Conservation (phyloP, 2,888 invertebrate genomes). For the Muschampia plurimacula region DNA sequence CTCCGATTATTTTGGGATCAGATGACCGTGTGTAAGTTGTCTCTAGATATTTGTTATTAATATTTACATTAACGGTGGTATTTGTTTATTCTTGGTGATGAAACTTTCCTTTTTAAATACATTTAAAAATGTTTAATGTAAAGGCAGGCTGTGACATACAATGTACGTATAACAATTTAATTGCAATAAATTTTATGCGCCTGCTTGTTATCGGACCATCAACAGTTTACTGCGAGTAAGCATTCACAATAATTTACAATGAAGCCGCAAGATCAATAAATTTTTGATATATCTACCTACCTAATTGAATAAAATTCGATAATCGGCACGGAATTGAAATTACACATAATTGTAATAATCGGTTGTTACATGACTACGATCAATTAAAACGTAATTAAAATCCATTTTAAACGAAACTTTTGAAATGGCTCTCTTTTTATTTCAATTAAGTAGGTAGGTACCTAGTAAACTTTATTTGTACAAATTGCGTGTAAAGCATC, state of each 20-base stretch:
- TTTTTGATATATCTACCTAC: not conserved
- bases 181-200: not conserved
- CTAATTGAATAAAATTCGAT: slow-evolving; percentile 13
- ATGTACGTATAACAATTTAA: not conserved
- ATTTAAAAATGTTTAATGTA: too few relatives aligned
- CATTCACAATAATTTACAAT: not conserved
- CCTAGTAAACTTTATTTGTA: slow-evolving; percentile 6
- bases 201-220: not conserved
- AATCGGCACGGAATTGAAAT: slow-evolving; percentile 13
- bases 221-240: not conserved
- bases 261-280: slow-evolving; percentile 2
- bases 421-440: slow-evolving; percentile 18
- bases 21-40: too few relatives aligned
- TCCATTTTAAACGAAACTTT: slow-evolving; percentile 12
- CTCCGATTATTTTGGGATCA: too few relatives aligned
- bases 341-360: slow-evolving; percentile 26
- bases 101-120: too few relatives aligned
- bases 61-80: too few relatives aligned
- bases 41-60: too few relatives aligned
- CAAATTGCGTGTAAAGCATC: slow-evolving; percentile 8
- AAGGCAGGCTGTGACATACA: too few relatives aligned
- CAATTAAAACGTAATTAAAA: slow-evolving; percentile 20
- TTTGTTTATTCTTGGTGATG: too few relatives aligned
- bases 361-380: slow-evolving; percentile 4
- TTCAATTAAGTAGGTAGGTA: not conserved